Base-by-base conservation (phyloP, 2,888 invertebrate species). In the Auanema freiburgensis region DNA sequence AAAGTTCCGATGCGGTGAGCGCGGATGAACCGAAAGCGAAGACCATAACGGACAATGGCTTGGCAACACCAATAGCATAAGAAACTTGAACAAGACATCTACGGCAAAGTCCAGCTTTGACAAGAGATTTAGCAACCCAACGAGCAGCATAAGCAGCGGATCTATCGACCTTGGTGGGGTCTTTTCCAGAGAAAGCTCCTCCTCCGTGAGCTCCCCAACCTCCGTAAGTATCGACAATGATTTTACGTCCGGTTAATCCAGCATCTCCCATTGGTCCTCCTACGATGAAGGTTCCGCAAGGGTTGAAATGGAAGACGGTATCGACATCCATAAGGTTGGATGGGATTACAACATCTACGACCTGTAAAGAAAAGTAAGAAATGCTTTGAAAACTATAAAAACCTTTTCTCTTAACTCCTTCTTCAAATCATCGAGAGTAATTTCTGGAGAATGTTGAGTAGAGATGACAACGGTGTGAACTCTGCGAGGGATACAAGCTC, bases 191-290 rank as follows among this genome's bases (percentile, higher is more conserved):
- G 88, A 98, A 98, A 14, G 97, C 97, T 74, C 97, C 97, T 77
- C 97, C 97, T 52, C 97, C 97, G 85, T 98, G 97, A 42, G 97
- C 97, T 67, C 97, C 97, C 97, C 96, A 97, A 0, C 97, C 97
- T 61, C 97, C 97, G 85, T 98, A 98, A 24, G 97, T 97, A 87
- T 98, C 97, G 51, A 98, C 97, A 81, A 98, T 98, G 83, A 98
- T 98, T 87, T 98, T 98, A 65, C 97, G 90, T 1, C 97, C 97
- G 6, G 97, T 97, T 68, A 83, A 69, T 11, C 71, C 71, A 41
- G 71, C 71, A 42, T 71, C 71, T 46, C 62, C 63, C 62, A 60
- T 60, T 21, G 71, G 69, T 21, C 71, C 71, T 68, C 97, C 97
- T 84, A 96, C 92, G 76, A 93, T 91, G 84, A 97, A 97, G 53